Base-by-base conservation (phyloP, 2,797 vertebrate genomes). In the Peromyscus melanophrys region DNA sequence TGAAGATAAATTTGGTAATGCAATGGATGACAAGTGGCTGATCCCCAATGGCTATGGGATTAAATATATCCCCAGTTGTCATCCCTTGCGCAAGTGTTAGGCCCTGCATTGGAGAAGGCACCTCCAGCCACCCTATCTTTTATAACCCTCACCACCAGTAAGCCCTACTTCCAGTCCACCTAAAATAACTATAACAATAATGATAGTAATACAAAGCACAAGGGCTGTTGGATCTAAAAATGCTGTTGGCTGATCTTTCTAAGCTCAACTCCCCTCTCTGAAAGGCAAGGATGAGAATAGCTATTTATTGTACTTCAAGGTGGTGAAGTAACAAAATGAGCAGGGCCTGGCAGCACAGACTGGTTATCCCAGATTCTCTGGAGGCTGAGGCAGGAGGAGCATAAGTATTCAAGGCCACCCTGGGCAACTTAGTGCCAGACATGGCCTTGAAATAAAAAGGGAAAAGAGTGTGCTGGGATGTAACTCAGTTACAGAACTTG, bases 221-320 rank as follows among this genome's bases (percentile, higher is more conserved):
- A 52, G 40, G 49, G 46, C 4, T 63, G 63, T 29, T 82, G 52
- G 29, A 31, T 34, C 14, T n/a, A 29, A 93, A 75, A 65, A 43
- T 4, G 29, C 14, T 76, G n/a, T 16, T 77, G 71, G n/a, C 37
- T 40, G 37, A 84, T 93, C 80, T 93, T 43, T 81, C 57, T 9
- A 59, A 29, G 14, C 6, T 75, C 82, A 82, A 49, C 10, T 31
- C 4, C 31, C 13, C 4, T 6, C 19, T 92, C 77, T 84, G 88
- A 69, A 95, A 93, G 46, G 25, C 2, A 1, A 89, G 61, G 52
- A 82, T 73, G 76, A 90, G 76, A 94, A 57, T 17, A 34, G 11
- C 92, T 75, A 65, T 49, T 17, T 77, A 57, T 82, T 89, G 31
- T 87, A 76, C 21, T 40, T 95, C n/a, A 59, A 90, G 73, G 25